Conservation (phyloP, 2,888 invertebrate genomes). For the Lordiphosa andalusiaca region DNA sequence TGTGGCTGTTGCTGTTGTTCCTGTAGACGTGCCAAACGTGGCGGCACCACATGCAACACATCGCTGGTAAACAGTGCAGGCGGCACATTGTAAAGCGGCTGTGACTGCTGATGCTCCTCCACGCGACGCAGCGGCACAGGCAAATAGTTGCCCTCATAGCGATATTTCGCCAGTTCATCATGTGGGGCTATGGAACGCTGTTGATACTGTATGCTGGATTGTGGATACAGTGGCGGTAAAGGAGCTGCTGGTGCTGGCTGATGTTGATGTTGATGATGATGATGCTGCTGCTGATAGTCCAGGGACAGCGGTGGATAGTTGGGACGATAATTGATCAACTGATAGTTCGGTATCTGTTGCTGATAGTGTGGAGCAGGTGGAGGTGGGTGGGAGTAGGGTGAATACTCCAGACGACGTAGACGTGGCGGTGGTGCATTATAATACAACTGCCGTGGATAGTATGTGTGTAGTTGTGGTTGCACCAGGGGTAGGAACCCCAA, state of each 20-base stretch:
- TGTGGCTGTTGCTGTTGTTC: constrained; percentile 33
- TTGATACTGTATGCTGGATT: constrained; percentile 45
- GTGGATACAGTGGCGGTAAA: constrained; percentile 43
- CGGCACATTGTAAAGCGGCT: constrained; percentile 57
- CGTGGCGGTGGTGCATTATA: constrained; percentile 40
- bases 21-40: constrained; percentile 33
- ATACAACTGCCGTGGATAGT: constrained; percentile 39
- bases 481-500: constrained; percentile 10
- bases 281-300: constrained; percentile 41
- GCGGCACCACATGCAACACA: constrained; percentile 62
- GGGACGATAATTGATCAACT: constrained; percentile 53
- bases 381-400: constrained; percentile 26
- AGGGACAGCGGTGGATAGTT: constrained; percentile 48
- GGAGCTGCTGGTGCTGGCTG: constrained; percentile 39
- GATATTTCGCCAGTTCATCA: constrained; percentile 62
- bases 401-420: constrained; percentile 50
- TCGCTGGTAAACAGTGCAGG: constrained; percentile 60
- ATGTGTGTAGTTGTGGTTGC: constrained; percentile 30
- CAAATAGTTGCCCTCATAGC: constrained; percentile 67
- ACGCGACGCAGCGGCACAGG: constrained; percentile 42
- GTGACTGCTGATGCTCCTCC: constrained; percentile 34
- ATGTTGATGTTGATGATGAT: constrained; percentile 30
- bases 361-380: constrained; percentile 47
- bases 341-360: constrained; percentile 61
- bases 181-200: constrained; percentile 51